Evolutionary conservation across 2,888 invertebrate species (phyloP), one percentile per base, ranked within the genome.

Genomic region (Trichogramma evanescens): DNA sequence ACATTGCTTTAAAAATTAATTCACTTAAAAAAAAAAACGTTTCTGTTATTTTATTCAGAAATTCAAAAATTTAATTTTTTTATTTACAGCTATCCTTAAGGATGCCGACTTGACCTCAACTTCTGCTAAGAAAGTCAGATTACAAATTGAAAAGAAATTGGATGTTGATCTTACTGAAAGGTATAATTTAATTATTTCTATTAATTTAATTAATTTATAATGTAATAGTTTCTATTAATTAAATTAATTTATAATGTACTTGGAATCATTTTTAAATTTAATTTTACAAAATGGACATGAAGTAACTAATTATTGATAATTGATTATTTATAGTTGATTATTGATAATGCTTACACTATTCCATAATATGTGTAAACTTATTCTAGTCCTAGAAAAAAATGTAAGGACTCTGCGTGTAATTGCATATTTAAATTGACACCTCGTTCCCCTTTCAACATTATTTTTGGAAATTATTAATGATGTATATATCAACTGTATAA

Each of bases 111-210:
- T 95, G 38, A 84, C 88, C 6, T 85, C 87, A 57, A 89, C 91
- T 66, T 91, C 95, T 4, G 89, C 93, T 6, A 95, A 95, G 75
- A 92, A 92, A 77, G 93, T 96, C 10, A 86, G 95, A 51, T 87
- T 88, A 75, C 87, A 90, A 72, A 80, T 96, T 66, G 93, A 95
- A 77, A 86, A 89, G 68, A 88, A 89, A 70, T 82, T 94, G 6
- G 88, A 86, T 45, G 82, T 86, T 54, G 91, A 93, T 69, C 81
- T 96, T 51, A 80, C 86, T 6, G 84, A 81, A 67, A 82, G 83
- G 84, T 84, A 78, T 68, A 60, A 51, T 13, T 43, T 13, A 56
- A 54, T 50, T 50, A 6, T 26, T 26, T 26, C 26, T 26, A 26
- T 26, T 26, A 26, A 26, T 50, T 53, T 6, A 53, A 56, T 56